phyloP scores from a whole-genome alignment of 2,113 vertebrate genomes.

The Paramormyrops kingsleyae region DNA sequence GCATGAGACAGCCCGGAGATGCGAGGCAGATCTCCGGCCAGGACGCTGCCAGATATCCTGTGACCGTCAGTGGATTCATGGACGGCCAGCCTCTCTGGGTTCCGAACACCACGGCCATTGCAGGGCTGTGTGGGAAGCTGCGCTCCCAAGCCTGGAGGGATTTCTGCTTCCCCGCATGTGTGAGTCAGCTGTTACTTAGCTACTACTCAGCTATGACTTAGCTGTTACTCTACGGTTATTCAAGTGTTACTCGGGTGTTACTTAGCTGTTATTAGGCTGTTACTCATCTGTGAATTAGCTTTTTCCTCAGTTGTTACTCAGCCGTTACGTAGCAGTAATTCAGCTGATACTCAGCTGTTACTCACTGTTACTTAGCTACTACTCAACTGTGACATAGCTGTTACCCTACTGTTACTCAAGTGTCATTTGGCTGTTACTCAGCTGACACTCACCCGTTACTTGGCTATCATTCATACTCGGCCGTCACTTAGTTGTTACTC shows the following conservation, averaged over 20 bases:
- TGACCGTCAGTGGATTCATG: background rate
- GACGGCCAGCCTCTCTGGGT: background rate
- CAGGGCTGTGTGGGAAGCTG: background rate
- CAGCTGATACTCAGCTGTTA: background rate
- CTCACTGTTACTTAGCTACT: background rate
- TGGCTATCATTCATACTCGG: background rate
- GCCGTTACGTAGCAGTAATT: background rate
- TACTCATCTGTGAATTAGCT: background rate
- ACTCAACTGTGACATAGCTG: background rate
- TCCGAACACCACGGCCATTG: background rate
- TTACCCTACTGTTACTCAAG: background rate
- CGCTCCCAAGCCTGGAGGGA: background rate
- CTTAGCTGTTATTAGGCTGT: background rate
- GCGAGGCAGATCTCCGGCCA: background rate
- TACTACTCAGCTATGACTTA: background rate
- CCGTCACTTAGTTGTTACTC: background rate
- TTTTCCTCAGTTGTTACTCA: background rate
- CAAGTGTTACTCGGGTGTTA: background rate
- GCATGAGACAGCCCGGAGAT: background rate
- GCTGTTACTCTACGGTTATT: background rate
- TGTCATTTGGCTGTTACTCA: background rate
- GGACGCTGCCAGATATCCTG: background rate
- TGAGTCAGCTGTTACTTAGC: background rate
- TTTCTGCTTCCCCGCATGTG: background rate
- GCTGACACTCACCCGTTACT: background rate